Conservation (phyloP, 1,140 invertebrate species). For the Doryteuthis pealeii region DNA sequence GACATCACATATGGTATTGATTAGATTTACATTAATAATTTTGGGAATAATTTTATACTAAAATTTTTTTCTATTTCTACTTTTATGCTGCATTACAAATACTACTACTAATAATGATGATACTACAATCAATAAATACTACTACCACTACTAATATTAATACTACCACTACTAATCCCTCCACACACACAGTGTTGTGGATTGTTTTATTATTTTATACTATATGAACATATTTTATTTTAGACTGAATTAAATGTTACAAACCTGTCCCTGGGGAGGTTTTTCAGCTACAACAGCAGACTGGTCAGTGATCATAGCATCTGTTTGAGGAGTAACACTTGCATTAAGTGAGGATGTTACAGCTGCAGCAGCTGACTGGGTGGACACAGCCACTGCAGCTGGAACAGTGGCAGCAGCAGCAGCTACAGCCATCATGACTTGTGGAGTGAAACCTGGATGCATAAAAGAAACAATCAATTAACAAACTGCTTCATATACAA, state of each 20-base stretch:
- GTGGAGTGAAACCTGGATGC: slow-evolving; percentile 56
- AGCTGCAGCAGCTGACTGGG: slow-evolving; percentile 20
- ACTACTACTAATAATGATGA: no score
- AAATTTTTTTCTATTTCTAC: no score
- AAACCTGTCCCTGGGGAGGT: slow-evolving; percentile 27
- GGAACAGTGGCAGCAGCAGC: slow-evolving; percentile 39
- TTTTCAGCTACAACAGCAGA: slow-evolving; percentile 27
- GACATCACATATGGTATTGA: no score
- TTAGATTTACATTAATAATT: no score
- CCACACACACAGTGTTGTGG: no score
- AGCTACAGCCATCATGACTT: slow-evolving; percentile 55
- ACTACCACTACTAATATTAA: no score
- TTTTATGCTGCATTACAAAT: no score
- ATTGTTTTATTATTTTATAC: no score
- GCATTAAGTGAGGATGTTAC: slow-evolving; percentile 21
- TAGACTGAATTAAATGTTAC: not conserved
- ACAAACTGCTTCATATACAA: slow-evolving; percentile 5
- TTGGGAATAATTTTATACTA: no score
- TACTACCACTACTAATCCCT: no score
- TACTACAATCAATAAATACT: no score
- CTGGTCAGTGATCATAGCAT: slow-evolving; percentile 3
- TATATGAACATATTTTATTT: no score
- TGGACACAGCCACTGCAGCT: slow-evolving; percentile 48
- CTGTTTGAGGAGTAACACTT: slow-evolving; percentile 29
- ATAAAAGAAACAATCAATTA: slow-evolving; percentile 26